phyloP scores from a whole-genome alignment of 2,888 invertebrate genomes.

The Caenorhabditis doughertyi region DNA sequence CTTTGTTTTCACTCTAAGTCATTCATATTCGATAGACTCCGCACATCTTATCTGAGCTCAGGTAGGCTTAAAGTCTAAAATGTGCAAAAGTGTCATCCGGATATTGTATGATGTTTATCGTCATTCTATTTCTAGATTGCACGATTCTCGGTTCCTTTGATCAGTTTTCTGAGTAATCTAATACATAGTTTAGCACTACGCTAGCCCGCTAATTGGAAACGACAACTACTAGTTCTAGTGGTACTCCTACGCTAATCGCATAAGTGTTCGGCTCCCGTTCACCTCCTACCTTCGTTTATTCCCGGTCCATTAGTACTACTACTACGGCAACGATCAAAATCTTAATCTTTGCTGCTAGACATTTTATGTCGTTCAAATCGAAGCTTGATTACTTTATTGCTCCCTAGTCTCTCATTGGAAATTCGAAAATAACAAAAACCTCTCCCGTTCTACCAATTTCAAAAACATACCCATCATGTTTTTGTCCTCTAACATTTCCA shows the following conservation, averaged over 20 bases:
- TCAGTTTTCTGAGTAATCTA: conserved; percentile 9
- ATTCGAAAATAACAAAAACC: neutral
- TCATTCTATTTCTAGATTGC: neutral
- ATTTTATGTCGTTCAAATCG: neutral
- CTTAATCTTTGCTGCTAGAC: conserved; percentile 4
- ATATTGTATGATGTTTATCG: neutral
- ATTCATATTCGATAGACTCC: neutral
- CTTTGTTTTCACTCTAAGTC: conserved; percentile 8
- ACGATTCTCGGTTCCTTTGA: neutral
- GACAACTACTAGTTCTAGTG: conserved; percentile 16
- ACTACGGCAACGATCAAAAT: neutral
- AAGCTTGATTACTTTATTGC: conserved; percentile 14
- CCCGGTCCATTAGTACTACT: conserved; percentile 23
- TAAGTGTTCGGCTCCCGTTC: conserved; percentile 21
- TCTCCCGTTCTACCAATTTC: neutral
- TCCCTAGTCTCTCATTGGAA: conserved; percentile 26
- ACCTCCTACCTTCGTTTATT: neutral
- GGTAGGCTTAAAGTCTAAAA: neutral
- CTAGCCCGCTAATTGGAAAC: conserved; percentile 10
- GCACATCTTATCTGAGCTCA: neutral
- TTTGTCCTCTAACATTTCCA: neutral
- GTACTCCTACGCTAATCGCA: conserved; percentile 29
- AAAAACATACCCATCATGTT: conserved; percentile 23
- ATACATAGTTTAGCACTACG: conserved; percentile 9
- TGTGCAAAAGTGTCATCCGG: neutral